A percentile compares a stretch with the other conserved stretches of the same genome.
Conservation (phyloP, 2,113 vertebrate genomes). For the Fukomys damarensis region DNA sequence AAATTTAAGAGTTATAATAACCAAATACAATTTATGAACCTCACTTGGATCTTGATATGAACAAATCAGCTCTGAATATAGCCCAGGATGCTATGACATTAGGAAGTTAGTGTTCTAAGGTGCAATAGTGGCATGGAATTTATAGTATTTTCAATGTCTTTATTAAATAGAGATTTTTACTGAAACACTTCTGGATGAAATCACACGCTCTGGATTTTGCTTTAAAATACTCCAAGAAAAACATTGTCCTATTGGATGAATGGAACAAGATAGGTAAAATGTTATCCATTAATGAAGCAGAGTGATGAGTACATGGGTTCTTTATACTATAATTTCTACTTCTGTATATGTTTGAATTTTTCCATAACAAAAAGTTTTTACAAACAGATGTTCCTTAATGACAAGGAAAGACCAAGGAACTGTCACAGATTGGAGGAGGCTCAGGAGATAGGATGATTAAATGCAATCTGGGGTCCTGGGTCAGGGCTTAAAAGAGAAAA, state of each 20-base stretch:
- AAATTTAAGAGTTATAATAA: not conserved
- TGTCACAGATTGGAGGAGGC: not conserved
- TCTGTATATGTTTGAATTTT: not conserved
- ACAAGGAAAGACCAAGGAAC: conserved; percentile 15
- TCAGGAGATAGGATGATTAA: conserved; percentile 10
- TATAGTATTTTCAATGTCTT: conserved; percentile 21
- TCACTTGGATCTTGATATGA: not conserved
- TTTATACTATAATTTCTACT: not conserved
- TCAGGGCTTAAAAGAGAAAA: conserved; percentile 30
- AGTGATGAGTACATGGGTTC: not conserved
- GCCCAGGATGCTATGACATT: not conserved
- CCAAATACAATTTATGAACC: not conserved
- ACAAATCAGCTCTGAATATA: not conserved
- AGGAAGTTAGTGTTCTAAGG: not conserved
- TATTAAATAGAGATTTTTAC: conserved; percentile 18
- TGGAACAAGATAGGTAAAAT: not conserved
- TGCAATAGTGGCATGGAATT: not conserved
- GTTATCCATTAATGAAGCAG: not conserved
- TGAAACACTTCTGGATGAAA: conserved; percentile 23
- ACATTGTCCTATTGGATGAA: not conserved
- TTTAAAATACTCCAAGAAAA: conserved; percentile 31
- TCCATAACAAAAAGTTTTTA: conserved; percentile 28
- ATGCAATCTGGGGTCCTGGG: not conserved
- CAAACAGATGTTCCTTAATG: conserved; percentile 28
- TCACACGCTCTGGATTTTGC: not conserved